These are phyloP conservation scores for Falcunculus frontatus DNA, from an alignment of 2,113 vertebrate genomes.

Conservation along the genomic window DNA sequence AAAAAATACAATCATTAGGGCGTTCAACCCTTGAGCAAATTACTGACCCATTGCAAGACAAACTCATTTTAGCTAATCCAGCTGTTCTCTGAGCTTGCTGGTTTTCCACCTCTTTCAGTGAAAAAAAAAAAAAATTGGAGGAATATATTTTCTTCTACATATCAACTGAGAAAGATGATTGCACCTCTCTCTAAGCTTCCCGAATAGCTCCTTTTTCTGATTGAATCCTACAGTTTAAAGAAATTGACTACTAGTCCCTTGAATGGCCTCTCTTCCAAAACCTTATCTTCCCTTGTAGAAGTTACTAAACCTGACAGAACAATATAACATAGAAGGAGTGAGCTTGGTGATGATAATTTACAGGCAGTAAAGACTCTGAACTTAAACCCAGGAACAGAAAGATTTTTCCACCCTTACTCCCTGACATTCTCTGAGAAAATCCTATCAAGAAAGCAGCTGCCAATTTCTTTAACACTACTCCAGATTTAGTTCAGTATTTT, in stretches of 20 bases:
- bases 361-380: background rate
- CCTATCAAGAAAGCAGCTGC: background rate
- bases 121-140: background rate
- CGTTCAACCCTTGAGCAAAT: background rate
- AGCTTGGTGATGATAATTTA: background rate
- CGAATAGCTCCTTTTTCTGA: background rate
- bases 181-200: background rate
- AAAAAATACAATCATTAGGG: background rate
- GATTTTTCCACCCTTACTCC: fast-evolving
- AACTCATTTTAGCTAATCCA: background rate
- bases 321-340: background rate
- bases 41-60: background rate
- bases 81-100: background rate
- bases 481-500: background rate
- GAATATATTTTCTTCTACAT: background rate
- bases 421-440: background rate
- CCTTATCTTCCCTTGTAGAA: background rate
- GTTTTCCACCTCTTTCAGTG: background rate
- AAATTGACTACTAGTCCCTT: background rate
- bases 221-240: background rate
- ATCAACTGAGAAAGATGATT: background rate
- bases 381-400: background rate
- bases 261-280: background rate
- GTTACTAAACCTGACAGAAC: background rate
- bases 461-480: background rate